These are phyloP conservation scores for Macroramphosus scolopax DNA, from an alignment of 2,797 vertebrate species.

Conservation along the genomic window DNA sequence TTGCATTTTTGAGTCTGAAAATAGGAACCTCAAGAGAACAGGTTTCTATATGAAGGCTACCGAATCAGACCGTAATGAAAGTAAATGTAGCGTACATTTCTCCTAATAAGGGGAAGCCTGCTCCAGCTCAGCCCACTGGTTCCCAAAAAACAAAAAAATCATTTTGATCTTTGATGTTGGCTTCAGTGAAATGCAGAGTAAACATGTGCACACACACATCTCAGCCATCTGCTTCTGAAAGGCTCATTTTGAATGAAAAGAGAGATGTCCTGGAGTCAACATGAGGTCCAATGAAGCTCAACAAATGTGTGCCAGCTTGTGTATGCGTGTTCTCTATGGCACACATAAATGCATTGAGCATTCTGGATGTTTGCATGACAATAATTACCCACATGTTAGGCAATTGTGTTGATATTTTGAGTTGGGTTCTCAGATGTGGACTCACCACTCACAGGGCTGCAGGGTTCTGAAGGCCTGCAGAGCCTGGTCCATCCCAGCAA, in stretches of 20 bases:
- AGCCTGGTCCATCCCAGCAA: slow-evolving; percentile 96
- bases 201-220: slow-evolving; percentile 44
- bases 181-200: slow-evolving; percentile 53
- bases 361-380: slow-evolving; percentile 49
- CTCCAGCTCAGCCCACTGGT: slow-evolving; percentile 62
- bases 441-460: slow-evolving; percentile 96
- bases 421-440: slow-evolving; percentile 27
- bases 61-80: slow-evolving; percentile 55
- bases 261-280: slow-evolving; percentile 52
- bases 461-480: slow-evolving; percentile 92
- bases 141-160: slow-evolving; percentile 61
- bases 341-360: slow-evolving; percentile 27
- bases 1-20: slow-evolving; percentile 4
- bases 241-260: slow-evolving; percentile 59
- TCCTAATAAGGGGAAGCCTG: slow-evolving; percentile 59
- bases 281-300: slow-evolving; percentile 47
- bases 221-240: slow-evolving; percentile 61
- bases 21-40: slow-evolving; percentile 9
- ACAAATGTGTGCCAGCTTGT: slow-evolving; percentile 40
- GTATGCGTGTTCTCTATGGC: slow-evolving; percentile 37
- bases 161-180: slow-evolving; percentile 57
- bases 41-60: slow-evolving; percentile 49
- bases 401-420: slow-evolving; percentile 49
- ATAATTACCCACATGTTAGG: slow-evolving; percentile 47
- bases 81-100: slow-evolving; percentile 69